Base-by-base conservation (phyloP, 2,113 vertebrate genomes). In the Melanostigma gelatinosum region DNA sequence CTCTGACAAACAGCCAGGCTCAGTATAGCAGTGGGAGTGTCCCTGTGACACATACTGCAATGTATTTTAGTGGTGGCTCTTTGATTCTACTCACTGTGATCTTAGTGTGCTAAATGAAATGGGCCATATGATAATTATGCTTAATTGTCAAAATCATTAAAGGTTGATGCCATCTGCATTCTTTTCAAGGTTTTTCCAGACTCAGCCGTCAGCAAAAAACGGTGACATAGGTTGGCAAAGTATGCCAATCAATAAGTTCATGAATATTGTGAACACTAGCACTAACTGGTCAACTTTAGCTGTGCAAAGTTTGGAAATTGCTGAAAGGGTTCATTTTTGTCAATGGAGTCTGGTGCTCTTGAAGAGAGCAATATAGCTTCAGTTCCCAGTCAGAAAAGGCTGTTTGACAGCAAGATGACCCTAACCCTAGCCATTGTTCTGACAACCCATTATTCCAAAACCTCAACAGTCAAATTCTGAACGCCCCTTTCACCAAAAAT, bases 1-100 rank as follows among this genome's bases (percentile, higher is more conserved):
- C 34, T 68, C 65, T 62, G 80, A 70, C 83, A 82, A 22, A 64
- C 76, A 61, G 50, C 52, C 55, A 55, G 72, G 50, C 66, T 73
- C 38, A 48, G 67, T 46, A 22, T 15, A 52, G 52, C 65, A 24
- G 73, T 68, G 29, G 69, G 44, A 62, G n/a, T 7, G 2, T 63
- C 48, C 44, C 38, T 18, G 50, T 32, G 44, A 42, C 52, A 24
- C 38, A 57, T n/a, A 15, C 68, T 57, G 67, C 20, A 6, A 69
- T 58, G n/a, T 44, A 24, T 60, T 48, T 65, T 48, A 54, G 16
- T 44, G 46, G 12, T 6, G 27, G 11, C 50, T 68, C 58, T 69
- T 27, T 24, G 62, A 61, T 61, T 58, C 52, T 24, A 8, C 79
- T 54, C 15, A 10, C 36, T 46, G 55, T 36, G 48, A 75, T 18